phyloP scores from a whole-genome alignment of 2,113 vertebrate genomes.

The Nycticryphes semicollaris region DNA sequence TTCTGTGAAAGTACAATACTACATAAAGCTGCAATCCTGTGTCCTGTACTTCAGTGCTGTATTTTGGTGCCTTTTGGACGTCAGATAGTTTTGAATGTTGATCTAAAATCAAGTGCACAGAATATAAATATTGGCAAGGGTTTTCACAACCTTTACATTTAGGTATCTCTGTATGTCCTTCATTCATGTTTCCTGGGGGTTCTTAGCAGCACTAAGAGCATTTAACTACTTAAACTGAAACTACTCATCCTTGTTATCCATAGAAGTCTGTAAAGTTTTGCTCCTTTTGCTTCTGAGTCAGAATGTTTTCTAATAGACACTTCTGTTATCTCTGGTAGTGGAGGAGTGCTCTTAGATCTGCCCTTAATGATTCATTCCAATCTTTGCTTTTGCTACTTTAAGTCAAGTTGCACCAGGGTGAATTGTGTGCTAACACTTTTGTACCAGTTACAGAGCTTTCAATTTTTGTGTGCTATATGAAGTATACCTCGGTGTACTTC shows the following conservation, averaged over 20 bases:
- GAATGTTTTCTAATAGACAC: neutral
- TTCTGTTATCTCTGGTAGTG: neutral
- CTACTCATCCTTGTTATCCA: neutral
- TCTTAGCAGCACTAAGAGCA: neutral
- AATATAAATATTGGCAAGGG: neutral
- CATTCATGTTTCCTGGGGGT: neutral
- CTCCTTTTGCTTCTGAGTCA: neutral
- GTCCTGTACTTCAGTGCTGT: neutral
- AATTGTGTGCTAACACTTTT: neutral
- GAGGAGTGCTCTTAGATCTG: neutral
- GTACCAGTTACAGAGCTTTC: neutral
- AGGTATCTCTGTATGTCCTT: neutral
- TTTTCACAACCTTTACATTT: neutral
- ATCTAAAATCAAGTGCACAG: slow-evolving; percentile 5
- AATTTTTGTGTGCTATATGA: neutral
- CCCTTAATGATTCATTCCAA: neutral
- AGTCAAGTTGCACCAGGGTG: neutral
- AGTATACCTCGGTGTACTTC: neutral
- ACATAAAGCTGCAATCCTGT: neutral
- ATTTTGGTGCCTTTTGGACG: neutral
- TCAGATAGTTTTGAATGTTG: neutral
- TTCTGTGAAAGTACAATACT: neutral
- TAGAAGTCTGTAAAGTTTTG: neutral
- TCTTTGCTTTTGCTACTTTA: neutral
- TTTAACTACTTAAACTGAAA: neutral